phyloP scores from a whole-genome alignment of 2,113 vertebrate genomes.

The Petroica traversi region DNA sequence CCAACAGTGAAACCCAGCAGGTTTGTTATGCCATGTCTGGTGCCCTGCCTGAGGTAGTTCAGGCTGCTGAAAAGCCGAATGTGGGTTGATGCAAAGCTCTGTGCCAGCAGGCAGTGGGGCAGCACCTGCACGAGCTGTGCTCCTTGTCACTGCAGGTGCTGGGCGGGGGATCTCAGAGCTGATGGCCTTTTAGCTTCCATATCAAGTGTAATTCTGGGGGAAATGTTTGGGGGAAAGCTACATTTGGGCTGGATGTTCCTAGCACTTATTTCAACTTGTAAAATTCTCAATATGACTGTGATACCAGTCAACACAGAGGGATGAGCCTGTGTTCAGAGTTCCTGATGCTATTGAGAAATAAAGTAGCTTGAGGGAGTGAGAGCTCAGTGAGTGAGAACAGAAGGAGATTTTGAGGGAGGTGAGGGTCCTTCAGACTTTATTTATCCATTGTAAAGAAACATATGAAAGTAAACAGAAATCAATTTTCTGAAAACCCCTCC shows the following conservation, averaged over 20 bases:
- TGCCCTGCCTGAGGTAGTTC: neutral
- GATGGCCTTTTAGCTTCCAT: too few species aligned
- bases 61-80: neutral
- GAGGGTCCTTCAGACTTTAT: neutral
- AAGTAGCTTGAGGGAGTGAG: neutral
- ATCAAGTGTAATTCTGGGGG: neutral
- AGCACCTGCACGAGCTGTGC: neutral
- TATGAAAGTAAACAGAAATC: conserved; percentile 39
- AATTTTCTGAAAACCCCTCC: neutral
- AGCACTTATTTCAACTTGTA: neutral
- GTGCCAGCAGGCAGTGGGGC: neutral
- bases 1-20: accelerated
- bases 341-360: neutral
- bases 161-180: neutral
- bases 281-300: neutral
- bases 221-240: neutral
- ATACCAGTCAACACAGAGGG: neutral
- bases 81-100: neutral
- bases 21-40: neutral
- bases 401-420: conserved; percentile 28
- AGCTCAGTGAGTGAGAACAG: neutral
- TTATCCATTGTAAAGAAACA: conserved; percentile 23
- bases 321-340: neutral
- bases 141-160: neutral
- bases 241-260: neutral